Base-by-base conservation (phyloP, 2,888 invertebrate genomes). In the Agrochola lota region DNA sequence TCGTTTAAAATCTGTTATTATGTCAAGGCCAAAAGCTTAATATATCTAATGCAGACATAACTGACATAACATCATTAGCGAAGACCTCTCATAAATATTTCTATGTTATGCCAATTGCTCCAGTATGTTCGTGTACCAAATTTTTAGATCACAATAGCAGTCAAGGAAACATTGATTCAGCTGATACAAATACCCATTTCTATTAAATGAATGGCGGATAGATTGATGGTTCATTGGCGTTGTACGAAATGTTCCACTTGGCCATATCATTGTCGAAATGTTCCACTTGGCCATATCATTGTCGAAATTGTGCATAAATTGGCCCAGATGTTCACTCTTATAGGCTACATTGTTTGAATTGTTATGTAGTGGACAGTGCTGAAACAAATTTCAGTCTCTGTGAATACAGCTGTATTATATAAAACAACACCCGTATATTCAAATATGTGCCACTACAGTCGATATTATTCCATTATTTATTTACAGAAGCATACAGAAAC, bases 171-270 rank as follows among this genome's bases (percentile, higher is more conserved):
- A 86, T 87, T 85, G 85, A 85, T 86, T 89, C 78, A 83, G 77
- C 78, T 85, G 84, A 76, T 84, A 75, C 66, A 67, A 55, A 85
- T 70, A 80, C 49, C 78, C 86, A 85, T 90, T 88, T 85, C 88
- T 91, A 91, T 93, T 91, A 91, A 89, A 91, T 89, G 88, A 91
- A 90, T 88, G 89, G 89, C 77, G 77, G 86, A 89, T 89, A 91
- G 92, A 93, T 93, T 92, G 93, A 91, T 91, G 86, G 91, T 86
- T 91, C 91, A 92, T 92, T 93, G 94, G 92, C 90, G 89, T 91
- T 87, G 84, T 87, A 90, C 87, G 87, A 91, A 91, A 91, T 90
- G 90, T 91, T 90, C 89, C 89, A 88, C 88, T 91, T 90, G 85
- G 83, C 80, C 75, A 85, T 91, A 91, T 90, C 88, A 90, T 81